These are phyloP conservation scores for Seladonia tumulorum DNA, from an alignment of 2,888 invertebrate genomes.

Conservation along the genomic window DNA sequence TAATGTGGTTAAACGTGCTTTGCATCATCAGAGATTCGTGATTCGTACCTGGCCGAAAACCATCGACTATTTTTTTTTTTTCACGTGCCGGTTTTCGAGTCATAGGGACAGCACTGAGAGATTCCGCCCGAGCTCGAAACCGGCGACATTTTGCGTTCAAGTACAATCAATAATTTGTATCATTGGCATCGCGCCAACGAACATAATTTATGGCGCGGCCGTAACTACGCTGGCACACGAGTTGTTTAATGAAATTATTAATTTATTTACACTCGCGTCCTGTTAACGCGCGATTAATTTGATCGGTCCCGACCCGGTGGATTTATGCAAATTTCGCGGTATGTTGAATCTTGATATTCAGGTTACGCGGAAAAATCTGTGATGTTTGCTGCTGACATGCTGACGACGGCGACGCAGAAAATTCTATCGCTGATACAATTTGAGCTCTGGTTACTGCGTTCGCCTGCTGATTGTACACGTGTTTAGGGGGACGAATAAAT, in stretches of 20 bases:
- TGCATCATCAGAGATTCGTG: constrained; percentile 24
- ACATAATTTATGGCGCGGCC: constrained; percentile 45
- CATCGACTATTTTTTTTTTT: constrained; percentile 9
- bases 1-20: constrained; percentile 37
- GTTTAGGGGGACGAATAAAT: background rate
- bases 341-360: background rate
- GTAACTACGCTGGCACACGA: constrained; percentile 12
- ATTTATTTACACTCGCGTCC: constrained; percentile 47
- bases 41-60: constrained; percentile 21
- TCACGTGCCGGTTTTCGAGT: background rate
- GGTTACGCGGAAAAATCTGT: background rate
- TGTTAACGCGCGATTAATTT: constrained; percentile 55
- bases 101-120: constrained; percentile 7
- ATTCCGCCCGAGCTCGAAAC: constrained; percentile 7
- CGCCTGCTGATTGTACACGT: background rate
- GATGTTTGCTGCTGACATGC: background rate
- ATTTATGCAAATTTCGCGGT: constrained; percentile 1
- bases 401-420: background rate
- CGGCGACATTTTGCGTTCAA: constrained; percentile 38
- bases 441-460: background rate
- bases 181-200: constrained; percentile 43
- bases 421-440: background rate
- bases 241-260: constrained; percentile 59
- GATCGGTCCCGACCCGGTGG: constrained; percentile 7
- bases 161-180: constrained; percentile 51